These are phyloP conservation scores for Salticus scenicus DNA, from an alignment of 2,888 invertebrate species.

Conservation along the genomic window DNA sequence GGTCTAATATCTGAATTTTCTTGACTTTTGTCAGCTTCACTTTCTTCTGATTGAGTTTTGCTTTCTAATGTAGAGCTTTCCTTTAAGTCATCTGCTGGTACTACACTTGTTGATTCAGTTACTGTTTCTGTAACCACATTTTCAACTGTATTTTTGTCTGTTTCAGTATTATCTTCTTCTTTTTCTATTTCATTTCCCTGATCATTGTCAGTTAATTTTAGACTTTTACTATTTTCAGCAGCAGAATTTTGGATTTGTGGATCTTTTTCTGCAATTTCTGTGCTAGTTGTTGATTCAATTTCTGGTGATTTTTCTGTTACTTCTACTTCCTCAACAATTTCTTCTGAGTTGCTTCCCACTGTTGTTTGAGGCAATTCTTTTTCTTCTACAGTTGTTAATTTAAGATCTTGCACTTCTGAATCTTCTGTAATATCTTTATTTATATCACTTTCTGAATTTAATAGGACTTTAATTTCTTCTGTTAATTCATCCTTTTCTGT, in stretches of 20 bases:
- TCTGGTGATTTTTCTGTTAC: background rate
- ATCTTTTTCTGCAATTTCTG: background rate
- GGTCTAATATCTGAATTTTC: background rate
- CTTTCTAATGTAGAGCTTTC: background rate
- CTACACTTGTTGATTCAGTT: background rate
- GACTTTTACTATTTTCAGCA: slow-evolving; percentile 21
- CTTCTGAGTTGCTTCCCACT: too few relatives aligned
- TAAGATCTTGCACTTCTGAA: background rate
- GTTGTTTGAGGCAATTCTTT: background rate
- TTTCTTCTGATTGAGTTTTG: background rate
- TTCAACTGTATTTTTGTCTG: background rate
- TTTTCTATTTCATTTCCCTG: background rate
- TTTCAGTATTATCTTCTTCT: background rate
- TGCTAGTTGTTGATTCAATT: background rate
- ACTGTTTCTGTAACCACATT: background rate
- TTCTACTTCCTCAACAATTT: background rate
- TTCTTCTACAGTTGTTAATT: too few relatives aligned
- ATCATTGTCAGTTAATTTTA: slow-evolving; percentile 20
- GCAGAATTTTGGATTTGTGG: slow-evolving; percentile 10
- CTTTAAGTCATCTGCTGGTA: background rate
- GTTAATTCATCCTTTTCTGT: background rate
- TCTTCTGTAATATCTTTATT: background rate
- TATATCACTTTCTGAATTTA: background rate
- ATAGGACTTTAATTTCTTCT: background rate
- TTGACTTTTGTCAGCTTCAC: background rate